Evolutionary conservation across 1,140 invertebrate genomes (phyloP).

Genomic region (Microvelia longipes): DNA sequence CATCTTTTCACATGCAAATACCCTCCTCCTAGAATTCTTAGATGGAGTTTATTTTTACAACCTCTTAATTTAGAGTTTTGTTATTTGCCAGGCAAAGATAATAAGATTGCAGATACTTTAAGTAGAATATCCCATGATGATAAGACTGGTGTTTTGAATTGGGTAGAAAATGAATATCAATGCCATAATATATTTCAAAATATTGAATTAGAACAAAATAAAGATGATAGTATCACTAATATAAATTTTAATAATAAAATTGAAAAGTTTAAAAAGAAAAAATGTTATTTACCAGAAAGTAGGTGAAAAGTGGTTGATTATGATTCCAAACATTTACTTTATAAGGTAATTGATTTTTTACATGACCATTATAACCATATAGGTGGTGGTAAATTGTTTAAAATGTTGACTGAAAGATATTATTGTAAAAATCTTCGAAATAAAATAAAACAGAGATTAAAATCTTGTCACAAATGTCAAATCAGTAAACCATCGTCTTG

Average conservation of each 20-base stretch:
- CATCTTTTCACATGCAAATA: not conserved
- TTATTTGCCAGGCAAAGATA: not conserved
- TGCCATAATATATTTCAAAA: not conserved
- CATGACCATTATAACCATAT: not conserved
- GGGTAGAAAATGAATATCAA: not conserved
- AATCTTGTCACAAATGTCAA: constrained; percentile 1
- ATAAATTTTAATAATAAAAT: not conserved
- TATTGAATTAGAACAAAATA: not conserved
- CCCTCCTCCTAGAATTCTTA: not conserved
- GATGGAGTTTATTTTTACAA: not conserved
- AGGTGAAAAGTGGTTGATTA: not conserved
- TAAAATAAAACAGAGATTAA: not conserved
- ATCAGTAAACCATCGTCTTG: not conserved
- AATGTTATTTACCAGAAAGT: not conserved
- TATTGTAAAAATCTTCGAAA: not conserved
- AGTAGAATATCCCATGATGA: not conserved
- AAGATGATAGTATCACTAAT: not conserved
- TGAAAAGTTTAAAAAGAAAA: no score
- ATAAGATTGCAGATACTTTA: not conserved
- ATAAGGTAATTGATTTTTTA: not conserved
- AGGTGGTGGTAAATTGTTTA: not conserved
- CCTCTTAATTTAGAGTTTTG: not conserved
- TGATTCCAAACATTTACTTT: not conserved
- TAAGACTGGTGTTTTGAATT: not conserved
- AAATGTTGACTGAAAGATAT: not conserved